Conservation (phyloP, 2,797 vertebrate genomes). For the Kryptopterus vitreolus region DNA sequence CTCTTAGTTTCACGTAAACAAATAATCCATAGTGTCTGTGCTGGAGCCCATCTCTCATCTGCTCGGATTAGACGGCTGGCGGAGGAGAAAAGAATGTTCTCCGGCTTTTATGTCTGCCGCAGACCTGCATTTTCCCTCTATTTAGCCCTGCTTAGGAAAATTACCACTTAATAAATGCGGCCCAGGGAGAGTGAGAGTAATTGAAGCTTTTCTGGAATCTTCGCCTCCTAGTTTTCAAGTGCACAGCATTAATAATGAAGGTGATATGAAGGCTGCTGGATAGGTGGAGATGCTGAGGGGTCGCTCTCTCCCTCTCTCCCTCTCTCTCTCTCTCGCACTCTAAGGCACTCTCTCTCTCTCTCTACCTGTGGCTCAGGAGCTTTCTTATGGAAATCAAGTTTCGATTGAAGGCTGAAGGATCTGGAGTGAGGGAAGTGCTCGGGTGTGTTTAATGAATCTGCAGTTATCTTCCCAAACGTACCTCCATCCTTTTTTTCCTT, state of each 20-base stretch:
- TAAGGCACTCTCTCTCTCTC: slow-evolving; percentile 9
- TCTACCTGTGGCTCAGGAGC: slow-evolving; percentile 48
- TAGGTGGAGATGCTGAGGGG: slow-evolving; percentile 52
- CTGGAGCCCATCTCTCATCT: slow-evolving; percentile 74
- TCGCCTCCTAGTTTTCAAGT: slow-evolving; percentile 66
- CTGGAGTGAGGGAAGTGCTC: slow-evolving; percentile 49
- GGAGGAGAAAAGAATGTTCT: slow-evolving; percentile 70
- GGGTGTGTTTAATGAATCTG: slow-evolving; percentile 56
- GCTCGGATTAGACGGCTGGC: slow-evolving; percentile 71
- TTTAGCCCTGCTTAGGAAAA: slow-evolving; percentile 79
- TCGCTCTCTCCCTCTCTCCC: slow-evolving; percentile 32
- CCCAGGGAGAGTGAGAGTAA: slow-evolving; percentile 71
- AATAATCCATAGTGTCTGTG: slow-evolving; percentile 69
- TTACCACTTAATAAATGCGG: slow-evolving; percentile 78
- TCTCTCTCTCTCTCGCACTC: background rate
- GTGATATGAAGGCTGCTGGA: slow-evolving; percentile 45
- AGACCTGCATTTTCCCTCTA: slow-evolving; percentile 50
- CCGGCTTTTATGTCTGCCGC: slow-evolving; percentile 73
- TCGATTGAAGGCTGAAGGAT: slow-evolving; percentile 57
- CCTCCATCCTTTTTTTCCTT: slow-evolving; percentile 29
- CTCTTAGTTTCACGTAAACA: slow-evolving; percentile 69
- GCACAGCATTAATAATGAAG: slow-evolving; percentile 73
- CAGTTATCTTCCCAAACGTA: slow-evolving; percentile 50
- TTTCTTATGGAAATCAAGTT: slow-evolving; percentile 71
- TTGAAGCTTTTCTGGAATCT: slow-evolving; percentile 69